phyloP scores from a whole-genome alignment of 2,797 vertebrate species.

The Malurus leucopterus region DNA sequence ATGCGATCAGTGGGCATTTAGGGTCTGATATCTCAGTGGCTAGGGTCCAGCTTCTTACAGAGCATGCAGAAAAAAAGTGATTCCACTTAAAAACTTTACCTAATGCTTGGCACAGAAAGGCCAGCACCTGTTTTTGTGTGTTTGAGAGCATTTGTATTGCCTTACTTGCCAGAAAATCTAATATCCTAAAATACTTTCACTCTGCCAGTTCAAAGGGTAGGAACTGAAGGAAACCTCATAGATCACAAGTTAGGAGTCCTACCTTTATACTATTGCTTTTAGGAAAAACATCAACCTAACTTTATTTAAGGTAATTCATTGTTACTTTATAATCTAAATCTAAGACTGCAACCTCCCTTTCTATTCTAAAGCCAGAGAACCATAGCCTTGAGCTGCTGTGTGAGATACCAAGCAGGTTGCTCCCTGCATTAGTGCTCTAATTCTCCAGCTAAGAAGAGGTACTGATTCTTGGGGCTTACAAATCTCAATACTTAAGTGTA shows the following conservation, averaged over 20 bases:
- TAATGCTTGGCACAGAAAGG: background rate
- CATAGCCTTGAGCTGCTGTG: background rate
- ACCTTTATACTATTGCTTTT: background rate
- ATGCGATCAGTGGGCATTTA: background rate
- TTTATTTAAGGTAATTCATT: background rate
- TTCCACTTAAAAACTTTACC: background rate
- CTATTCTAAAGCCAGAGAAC: background rate
- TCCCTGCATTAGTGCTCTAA: background rate
- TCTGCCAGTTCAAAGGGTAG: background rate
- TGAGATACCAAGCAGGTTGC: background rate
- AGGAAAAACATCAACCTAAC: background rate
- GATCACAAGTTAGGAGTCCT: background rate
- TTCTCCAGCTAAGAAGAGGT: background rate
- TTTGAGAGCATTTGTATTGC: background rate
- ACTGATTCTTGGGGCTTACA: background rate
- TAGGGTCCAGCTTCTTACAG: background rate
- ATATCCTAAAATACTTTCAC: background rate
- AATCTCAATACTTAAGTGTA: background rate
- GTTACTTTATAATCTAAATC: background rate
- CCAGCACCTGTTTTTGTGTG: background rate
- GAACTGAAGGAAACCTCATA: background rate
- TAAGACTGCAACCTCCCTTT: background rate
- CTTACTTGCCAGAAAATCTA: background rate
- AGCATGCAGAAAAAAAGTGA: background rate
- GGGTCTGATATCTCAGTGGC: background rate